Evolutionary conservation across 2,888 invertebrate species (phyloP), one percentile per base, ranked within the genome.

Genomic region (Oegoconia quadripuncta): DNA sequence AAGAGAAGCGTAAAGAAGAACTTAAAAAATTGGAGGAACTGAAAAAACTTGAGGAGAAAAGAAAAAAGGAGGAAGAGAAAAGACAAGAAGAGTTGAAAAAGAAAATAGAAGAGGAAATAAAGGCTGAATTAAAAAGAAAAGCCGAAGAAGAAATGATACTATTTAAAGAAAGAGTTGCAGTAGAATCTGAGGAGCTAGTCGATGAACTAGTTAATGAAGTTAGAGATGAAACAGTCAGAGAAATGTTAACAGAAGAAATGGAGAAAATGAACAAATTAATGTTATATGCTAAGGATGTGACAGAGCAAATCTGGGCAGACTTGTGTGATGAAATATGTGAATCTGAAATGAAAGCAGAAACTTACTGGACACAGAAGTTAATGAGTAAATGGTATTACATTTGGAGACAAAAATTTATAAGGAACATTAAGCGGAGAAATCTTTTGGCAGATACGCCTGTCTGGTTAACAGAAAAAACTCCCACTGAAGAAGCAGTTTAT

Each of bases 401-500:
- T 27, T 88, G 88, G 88, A 74, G 60, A 46, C 64, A 57, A 37
- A 66, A 82, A 32, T 74, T 69, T 26, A 34, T 54, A 2, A 69
- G 74, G 46, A 87, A 86, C 48, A 50, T 62, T 25, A 80, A 74
- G 53, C 60, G 86, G 46, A 61, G 87, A 30, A 64, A 46, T 34
- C 59, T 84, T 18, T 58, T 88, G 16, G 76, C 83, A 47, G 73
- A 78, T 34, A 86, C 87, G 2, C 88, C 88, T 4, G 74, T 86
- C 25, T 88, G 88, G 88, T 46, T 88, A 37, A 57, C 81, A 25
- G 61, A 66, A 13, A 67, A 69, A 42, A 77, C 77, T 16, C 75
- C 80, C 11, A 11, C 56, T n/a, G 71, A 83, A 58, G 75, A 80
- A 57, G 86, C 87, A 17, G 39, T 40, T 13, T 37, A 42, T 43